phyloP scores from a whole-genome alignment of 2,888 invertebrate species.

The Perdita meconis region DNA sequence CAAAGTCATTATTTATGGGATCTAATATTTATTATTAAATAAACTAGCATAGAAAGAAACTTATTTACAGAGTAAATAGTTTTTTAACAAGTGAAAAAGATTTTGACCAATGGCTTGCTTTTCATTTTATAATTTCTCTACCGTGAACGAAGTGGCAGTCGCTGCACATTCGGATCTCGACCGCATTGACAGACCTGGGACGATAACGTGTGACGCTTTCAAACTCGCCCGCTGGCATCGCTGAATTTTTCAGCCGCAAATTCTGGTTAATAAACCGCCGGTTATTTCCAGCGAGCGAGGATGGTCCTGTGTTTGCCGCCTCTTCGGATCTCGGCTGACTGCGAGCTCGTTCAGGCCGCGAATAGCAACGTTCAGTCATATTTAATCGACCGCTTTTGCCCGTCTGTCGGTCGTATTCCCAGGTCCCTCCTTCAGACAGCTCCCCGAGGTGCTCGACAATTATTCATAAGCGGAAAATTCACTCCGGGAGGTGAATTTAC shows the following conservation, averaged over 20 bases:
- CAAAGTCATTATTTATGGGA: too few species aligned
- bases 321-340: constrained; percentile 13
- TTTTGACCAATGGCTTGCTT: too few species aligned
- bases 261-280: not conserved
- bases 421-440: constrained; percentile 17
- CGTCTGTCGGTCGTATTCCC: constrained; percentile 19
- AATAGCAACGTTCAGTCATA: constrained; percentile 50
- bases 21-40: too few species aligned
- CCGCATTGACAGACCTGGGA: too few species aligned
- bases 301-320: not conserved
- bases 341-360: constrained; percentile 6
- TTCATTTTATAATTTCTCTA: too few species aligned
- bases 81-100: too few species aligned
- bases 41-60: too few species aligned
- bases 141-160: not conserved
- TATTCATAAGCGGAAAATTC: constrained; percentile 63
- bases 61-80: too few species aligned
- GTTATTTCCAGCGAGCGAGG: not conserved
- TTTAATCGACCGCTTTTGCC: constrained; percentile 58
- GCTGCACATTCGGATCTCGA: not conserved
- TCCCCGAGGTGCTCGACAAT: constrained; percentile 40
- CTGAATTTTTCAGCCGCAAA: not conserved
- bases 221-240: not conserved
- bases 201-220: not conserved
- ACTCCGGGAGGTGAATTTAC: constrained; percentile 13